phyloP scores from a whole-genome alignment of 2,113 vertebrate genomes.

The Heterotilapia buettikoferi region DNA sequence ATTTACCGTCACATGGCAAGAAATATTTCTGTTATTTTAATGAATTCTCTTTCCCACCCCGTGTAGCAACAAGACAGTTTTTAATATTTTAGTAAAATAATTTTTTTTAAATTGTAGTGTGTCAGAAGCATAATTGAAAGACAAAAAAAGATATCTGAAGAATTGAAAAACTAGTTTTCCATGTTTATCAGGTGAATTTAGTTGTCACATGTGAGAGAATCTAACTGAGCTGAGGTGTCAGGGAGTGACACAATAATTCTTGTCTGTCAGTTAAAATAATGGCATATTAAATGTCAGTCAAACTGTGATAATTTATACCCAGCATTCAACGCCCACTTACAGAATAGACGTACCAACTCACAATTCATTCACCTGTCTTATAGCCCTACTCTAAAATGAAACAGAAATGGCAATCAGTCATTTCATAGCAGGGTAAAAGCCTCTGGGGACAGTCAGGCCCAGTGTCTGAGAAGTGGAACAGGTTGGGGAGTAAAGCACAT shows the following conservation, averaged over 20 bases:
- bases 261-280: slow-evolving; percentile 35
- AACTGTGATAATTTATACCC: slow-evolving; percentile 21
- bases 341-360: slow-evolving; percentile 14
- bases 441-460: slow-evolving; percentile 19
- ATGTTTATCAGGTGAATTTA: not conserved
- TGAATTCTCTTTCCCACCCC: not conserved
- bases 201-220: not conserved
- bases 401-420: slow-evolving; percentile 47
- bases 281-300: slow-evolving; percentile 55
- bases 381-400: slow-evolving; percentile 24
- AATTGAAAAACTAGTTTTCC: not conserved
- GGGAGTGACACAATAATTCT: not conserved
- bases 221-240: not conserved
- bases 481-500: slow-evolving; percentile 17
- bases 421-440: slow-evolving; percentile 17
- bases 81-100: not conserved
- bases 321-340: not conserved
- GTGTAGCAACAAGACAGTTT: not conserved
- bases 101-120: not conserved
- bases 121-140: not conserved
- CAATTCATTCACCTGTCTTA: slow-evolving; percentile 41
- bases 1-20: not conserved
- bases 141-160: not conserved
- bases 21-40: slow-evolving; percentile 5
- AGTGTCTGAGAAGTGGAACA: slow-evolving; percentile 37